Base-by-base conservation (phyloP, 2,888 invertebrate species). In the Amaurobius ferox region DNA sequence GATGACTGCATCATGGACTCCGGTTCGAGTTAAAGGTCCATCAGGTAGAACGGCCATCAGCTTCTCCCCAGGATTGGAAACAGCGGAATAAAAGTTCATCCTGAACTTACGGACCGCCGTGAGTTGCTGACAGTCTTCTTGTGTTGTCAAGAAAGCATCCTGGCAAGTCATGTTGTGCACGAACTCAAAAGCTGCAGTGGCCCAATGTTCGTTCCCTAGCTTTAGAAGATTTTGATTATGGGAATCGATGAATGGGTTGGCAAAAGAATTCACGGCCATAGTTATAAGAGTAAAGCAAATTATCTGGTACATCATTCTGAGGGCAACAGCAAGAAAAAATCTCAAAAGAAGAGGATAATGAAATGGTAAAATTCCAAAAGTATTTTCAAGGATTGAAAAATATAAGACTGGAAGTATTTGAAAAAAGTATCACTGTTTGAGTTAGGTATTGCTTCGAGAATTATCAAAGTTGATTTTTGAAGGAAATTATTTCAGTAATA, bases 1-100 rank as follows among this genome's bases (percentile, higher is more conserved):
- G 13, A 92, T 79, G n/a, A 92, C 91, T 0, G 90, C 91, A 86
- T 92, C 91, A 88, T 92, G 92, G 29, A 90, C 88, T 11, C 91
- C 91, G 9, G 90, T 88, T 67, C 91, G 87, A 23, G 89, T 89
- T 73, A 92, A 88, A n/a, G 89, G 89, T 40, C 91, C 91, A 83
- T 92, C 92, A 0, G 92, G 92, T 28, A 92, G 88, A 28, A 90
- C 89, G 2, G 91, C 90, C 19, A 89, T 81, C 86, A 90, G 90
- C 48, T 89, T 89, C 28, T 90, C 90, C 70, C 89, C 89, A 0
- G 89, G 79, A 13, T 90, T 88, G 26, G 90, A 89, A 5, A 89
- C 89, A 1, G 91, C 91, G 30, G 90, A 70, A 88, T 91, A 90
- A 28, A 91, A 88, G 77, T 90, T 90, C 89, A 90, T 89, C 2